Evolutionary conservation across 2,113 vertebrate genomes (phyloP).

Genomic region (Tachuris rubrigastra): DNA sequence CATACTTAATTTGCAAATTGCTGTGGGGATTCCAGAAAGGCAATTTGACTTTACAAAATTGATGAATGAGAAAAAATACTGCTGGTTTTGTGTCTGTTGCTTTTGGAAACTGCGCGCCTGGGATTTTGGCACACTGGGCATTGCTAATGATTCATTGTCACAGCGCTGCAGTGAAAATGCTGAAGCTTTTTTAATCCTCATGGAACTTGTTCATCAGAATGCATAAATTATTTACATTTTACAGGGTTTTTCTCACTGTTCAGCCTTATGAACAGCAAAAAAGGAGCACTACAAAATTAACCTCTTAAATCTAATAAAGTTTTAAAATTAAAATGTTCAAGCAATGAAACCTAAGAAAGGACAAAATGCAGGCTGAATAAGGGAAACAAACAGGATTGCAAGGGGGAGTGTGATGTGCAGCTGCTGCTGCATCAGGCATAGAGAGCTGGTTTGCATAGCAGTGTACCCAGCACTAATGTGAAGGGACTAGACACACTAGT

Average conservation of each 20-base stretch:
- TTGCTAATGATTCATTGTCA: not conserved
- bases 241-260: not conserved
- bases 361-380: not conserved
- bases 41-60: not conserved
- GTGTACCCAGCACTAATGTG: not conserved
- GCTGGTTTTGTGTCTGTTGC: not conserved
- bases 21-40: not conserved
- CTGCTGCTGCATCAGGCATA: not conserved
- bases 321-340: not conserved
- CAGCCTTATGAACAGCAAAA: not conserved
- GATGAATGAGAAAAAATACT: not conserved
- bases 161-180: not conserved
- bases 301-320: not conserved
- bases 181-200: not conserved
- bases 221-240: not conserved
- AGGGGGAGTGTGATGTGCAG: fast-evolving
- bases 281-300: not conserved
- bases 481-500: not conserved
- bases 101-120: not conserved
- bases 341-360: not conserved
- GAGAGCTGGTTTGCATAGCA: not conserved
- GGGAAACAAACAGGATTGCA: not conserved
- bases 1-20: slow-evolving; percentile 18
- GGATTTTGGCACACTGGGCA: not conserved
- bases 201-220: not conserved